Percentiles rank a stretch among this genome's conserved stretches.
These are phyloP conservation scores for Drosophila aff. DNA, from an alignment of 1,140 invertebrate species.

Conservation along the genomic window DNA sequence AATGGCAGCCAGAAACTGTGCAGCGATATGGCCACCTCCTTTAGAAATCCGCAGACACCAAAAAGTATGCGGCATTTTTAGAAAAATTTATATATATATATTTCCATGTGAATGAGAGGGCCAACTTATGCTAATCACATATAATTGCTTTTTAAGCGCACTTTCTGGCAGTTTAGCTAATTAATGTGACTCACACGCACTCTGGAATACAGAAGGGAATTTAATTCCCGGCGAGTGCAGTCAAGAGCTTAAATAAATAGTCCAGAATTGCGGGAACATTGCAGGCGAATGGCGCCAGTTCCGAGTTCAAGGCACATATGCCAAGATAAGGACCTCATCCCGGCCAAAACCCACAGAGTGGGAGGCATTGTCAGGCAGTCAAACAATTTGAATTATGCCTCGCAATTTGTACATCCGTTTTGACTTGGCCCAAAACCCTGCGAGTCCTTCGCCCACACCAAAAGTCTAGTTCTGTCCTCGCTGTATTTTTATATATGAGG, in stretches of 20 bases:
- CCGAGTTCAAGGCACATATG: constrained; percentile 43
- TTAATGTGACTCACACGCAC: constrained; percentile 76
- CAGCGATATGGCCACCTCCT: constrained; percentile 15
- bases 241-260: constrained; percentile 43
- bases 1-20: constrained; percentile 38
- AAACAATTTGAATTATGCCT: constrained; percentile 84
- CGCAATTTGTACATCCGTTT: constrained; percentile 83
- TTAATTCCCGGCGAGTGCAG: constrained; percentile 35
- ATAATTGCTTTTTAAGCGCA: constrained; percentile 85
- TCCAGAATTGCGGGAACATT: constrained; percentile 19
- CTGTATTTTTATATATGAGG: constrained; percentile 57
- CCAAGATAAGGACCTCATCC: constrained; percentile 57
- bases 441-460: constrained; percentile 5
- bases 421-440: constrained; percentile 55
- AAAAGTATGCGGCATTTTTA: constrained; percentile 64
- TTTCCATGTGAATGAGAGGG: constrained; percentile 14
- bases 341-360: constrained; percentile 4
- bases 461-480: constrained; percentile 9
- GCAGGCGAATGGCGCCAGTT: constrained; percentile 51
- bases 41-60: constrained; percentile 1
- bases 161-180: constrained; percentile 69
- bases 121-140: constrained; percentile 83
- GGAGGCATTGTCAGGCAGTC: constrained; percentile 73
- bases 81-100: constrained; percentile 4
- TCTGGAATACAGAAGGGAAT: constrained; percentile 18